Evolutionary conservation across 2,888 invertebrate species (phyloP).

Genomic region (Hetaerina titia): DNA sequence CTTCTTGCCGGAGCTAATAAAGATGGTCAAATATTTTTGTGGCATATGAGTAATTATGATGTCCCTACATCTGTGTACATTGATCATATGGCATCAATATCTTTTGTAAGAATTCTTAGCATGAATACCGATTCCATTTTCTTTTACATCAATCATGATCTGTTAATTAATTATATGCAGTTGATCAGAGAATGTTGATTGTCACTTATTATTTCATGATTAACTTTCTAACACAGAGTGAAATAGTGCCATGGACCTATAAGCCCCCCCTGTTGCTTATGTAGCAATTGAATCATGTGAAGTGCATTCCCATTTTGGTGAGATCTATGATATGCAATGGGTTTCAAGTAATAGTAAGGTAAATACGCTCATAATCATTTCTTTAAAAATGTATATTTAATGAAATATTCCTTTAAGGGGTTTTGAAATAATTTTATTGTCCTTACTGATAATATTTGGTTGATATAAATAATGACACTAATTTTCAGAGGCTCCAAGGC

Average conservation of each 20-base stretch:
- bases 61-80: not conserved
- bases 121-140: not conserved
- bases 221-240: not conserved
- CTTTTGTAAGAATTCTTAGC: not conserved
- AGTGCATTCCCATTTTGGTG: not conserved
- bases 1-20: constrained; percentile 26
- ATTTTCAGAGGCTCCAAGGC: not conserved
- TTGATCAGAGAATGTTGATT: not conserved
- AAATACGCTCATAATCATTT: not conserved
- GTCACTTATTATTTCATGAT: not conserved
- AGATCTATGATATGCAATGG: constrained; percentile 29
- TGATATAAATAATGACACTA: not conserved
- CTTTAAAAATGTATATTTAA: not conserved
- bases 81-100: not conserved
- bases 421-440: too few relatives aligned
- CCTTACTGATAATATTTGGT: not conserved
- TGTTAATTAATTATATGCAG: not conserved
- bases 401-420: too few relatives aligned
- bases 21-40: not conserved
- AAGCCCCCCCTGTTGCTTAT: not conserved
- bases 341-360: not conserved
- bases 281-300: not conserved
- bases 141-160: not conserved
- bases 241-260: constrained; percentile 9
- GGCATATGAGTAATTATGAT: not conserved